Base-by-base conservation (phyloP, 2,113 vertebrate species). In the Ranitomeya variabilis region DNA sequence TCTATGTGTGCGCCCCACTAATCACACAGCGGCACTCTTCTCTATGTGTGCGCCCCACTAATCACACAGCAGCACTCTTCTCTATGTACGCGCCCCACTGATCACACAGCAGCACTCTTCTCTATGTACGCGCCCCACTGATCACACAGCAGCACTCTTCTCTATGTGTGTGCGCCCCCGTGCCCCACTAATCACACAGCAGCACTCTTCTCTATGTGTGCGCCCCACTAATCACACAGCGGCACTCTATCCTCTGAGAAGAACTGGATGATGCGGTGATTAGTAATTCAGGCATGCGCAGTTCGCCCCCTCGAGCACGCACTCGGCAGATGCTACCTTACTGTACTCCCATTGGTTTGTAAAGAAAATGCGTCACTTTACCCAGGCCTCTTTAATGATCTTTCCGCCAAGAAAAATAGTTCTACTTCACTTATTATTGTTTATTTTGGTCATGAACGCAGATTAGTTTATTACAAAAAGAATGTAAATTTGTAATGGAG, bases 321-420 rank as follows among this genome's bases (percentile, higher is more conserved):
- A 76, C 31, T 16, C 21, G 19, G 85, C 85, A 80, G 37, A 18
- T 86, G 85, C 76, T 62, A 21, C 19, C 21, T 55, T 79, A 19
- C 59, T 23, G 85, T 10, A 26, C 19, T 60, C 26, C 60, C 31
- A 88, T 88, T 83, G 87, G 87, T 51, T 59, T 23, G 55, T 6
- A 73, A 74, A 83, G 62, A 64, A 60, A 73, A 76, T 88, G 87
- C 79, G 87, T 88, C 87, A 83, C 16, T 21, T 77, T 62, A 26
- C 2, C 14, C 7, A 5, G 7, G 8, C 16, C 8, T 6, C 18
- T 12, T 18, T 9, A 26, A 21, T 26, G 2, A 71, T 73, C 55
- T 52, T 15, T 88, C 80, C 87, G 87, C 87, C 1, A 0, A 7
- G 52, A 80, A 80, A 82, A 71, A 52, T 88, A 88, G 86, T 87